Base-by-base conservation (phyloP, 2,113 vertebrate species). In the Pluvialis apricaria region DNA sequence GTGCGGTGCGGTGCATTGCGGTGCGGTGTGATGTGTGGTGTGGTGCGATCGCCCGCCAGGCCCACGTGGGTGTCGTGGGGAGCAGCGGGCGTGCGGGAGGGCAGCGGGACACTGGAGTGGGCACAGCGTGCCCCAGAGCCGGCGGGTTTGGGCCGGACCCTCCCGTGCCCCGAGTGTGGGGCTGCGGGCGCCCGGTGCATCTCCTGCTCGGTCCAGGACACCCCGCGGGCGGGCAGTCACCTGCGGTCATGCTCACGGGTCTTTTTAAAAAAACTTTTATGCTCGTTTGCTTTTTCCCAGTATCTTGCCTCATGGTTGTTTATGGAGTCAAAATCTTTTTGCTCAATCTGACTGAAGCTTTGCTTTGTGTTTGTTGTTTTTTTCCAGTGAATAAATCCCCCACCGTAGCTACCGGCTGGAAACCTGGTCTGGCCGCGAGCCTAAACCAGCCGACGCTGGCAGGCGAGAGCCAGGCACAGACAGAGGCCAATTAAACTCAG, bases 191-290 rank as follows among this genome's bases (percentile, higher is more conserved):
- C 57, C 57, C 1, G 3, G 40, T 11, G 10, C 76, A 10, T 25
- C 66, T 31, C 36, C 31, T 6, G 5, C 38, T n/a, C 0, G 0
- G 31, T 16, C 40, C 42, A 54, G 40, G 52, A 51, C n/a, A 55
- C 22, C 13, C 5, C 2, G 0, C 0, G 28, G 26, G 60, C 0
- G 2, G 57, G 47, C 3, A 2, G 32, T 32, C 54, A 11, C 38
- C 80, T 12, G 15, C 0, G 0, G 8, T 13, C 22, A 5, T 3
- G 1, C 55, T 52, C 49, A 3, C 1, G 4, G 4, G 6, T 9
- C 38, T 34, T 6, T 20, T 6, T 2, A 11, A 38, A 14, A 36
- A 25, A 7, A 5, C 25, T 36, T 31, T 7, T 7, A 10, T 1
- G 21, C 8, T 42, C 3, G 0, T 28, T 15, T 47, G 42, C 44